Evolutionary conservation across 2,797 vertebrate genomes (phyloP).

Genomic region (Siniperca scherzeri): DNA sequence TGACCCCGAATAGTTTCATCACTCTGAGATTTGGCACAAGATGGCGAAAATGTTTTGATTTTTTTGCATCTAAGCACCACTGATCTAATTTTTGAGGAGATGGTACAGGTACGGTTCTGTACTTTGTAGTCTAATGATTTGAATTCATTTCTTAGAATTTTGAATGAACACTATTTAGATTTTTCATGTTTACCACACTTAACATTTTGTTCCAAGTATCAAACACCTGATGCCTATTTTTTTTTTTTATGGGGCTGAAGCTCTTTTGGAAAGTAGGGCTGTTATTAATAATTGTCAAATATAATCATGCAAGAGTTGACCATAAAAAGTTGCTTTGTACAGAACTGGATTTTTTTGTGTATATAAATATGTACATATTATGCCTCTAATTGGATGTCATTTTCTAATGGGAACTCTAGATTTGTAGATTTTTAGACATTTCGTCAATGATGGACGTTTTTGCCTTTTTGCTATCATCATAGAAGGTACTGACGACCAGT

Average conservation of each 20-base stretch:
- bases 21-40: slow-evolving; percentile 35
- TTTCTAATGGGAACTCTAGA: slow-evolving; percentile 75
- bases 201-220: slow-evolving; percentile 12
- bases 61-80: slow-evolving; percentile 25
- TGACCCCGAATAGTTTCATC: slow-evolving; percentile 34
- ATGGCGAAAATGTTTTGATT: slow-evolving; percentile 4
- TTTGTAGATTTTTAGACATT: slow-evolving; percentile 78
- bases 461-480: slow-evolving; percentile 64
- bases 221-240: slow-evolving; percentile 11
- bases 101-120: slow-evolving; percentile 18
- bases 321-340: slow-evolving; percentile 63
- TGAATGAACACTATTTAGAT: slow-evolving; percentile 30
- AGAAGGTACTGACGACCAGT: slow-evolving; percentile 82
- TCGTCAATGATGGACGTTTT: slow-evolving; percentile 68
- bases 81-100: slow-evolving; percentile 37
- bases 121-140: slow-evolving; percentile 39
- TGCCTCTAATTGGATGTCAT: slow-evolving; percentile 56
- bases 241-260: background rate
- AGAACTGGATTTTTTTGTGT: slow-evolving; percentile 78
- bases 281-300: slow-evolving; percentile 28
- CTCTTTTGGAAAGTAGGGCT: slow-evolving; percentile 16
- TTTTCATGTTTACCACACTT: slow-evolving; percentile 19
- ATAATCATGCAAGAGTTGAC: slow-evolving; percentile 29
- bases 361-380: slow-evolving; percentile 77
- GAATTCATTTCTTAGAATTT: slow-evolving; percentile 22